These are phyloP conservation scores for Cacoxenus indagator DNA, from an alignment of 2,888 invertebrate genomes.

Conservation along the genomic window DNA sequence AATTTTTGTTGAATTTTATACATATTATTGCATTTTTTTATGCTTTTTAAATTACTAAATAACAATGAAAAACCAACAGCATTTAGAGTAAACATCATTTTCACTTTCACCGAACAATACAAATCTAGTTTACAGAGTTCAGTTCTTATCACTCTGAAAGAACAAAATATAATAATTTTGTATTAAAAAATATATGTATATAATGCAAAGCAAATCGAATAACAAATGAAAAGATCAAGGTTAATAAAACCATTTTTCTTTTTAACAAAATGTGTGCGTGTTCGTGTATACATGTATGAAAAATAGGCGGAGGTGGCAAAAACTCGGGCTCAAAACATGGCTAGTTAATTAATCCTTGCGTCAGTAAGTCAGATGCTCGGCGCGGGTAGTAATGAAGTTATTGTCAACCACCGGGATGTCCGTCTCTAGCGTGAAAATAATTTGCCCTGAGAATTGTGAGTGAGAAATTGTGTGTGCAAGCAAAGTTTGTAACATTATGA, in stretches of 20 bases:
- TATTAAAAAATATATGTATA: neutral
- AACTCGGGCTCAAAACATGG: too few species aligned
- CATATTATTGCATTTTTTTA: constrained; percentile 25
- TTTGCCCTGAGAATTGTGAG: constrained; percentile 56
- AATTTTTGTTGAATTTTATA: constrained; percentile 42
- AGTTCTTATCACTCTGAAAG: constrained; percentile 25
- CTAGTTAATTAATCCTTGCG: too few species aligned
- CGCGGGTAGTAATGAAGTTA: too few species aligned
- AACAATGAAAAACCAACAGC: constrained; percentile 24
- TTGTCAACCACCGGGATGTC: too few species aligned
- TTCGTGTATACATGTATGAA: too few species aligned
- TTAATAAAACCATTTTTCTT: too few species aligned
- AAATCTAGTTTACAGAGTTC: constrained; percentile 23
- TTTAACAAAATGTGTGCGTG: too few species aligned
- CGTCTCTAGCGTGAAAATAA: constrained; percentile 55
- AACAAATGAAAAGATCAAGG: neutral
- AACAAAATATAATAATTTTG: constrained; percentile 3
- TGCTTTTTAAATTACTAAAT: constrained; percentile 39
- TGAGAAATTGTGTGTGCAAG: neutral
- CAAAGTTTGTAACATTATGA: neutral
- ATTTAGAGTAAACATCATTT: constrained; percentile 13
- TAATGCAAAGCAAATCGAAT: neutral
- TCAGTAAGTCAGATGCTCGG: too few species aligned
- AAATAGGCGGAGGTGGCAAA: too few species aligned
- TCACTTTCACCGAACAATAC: constrained; percentile 26